Conservation (phyloP, 1,140 invertebrate genomes). For the Sinella curviseta region DNA sequence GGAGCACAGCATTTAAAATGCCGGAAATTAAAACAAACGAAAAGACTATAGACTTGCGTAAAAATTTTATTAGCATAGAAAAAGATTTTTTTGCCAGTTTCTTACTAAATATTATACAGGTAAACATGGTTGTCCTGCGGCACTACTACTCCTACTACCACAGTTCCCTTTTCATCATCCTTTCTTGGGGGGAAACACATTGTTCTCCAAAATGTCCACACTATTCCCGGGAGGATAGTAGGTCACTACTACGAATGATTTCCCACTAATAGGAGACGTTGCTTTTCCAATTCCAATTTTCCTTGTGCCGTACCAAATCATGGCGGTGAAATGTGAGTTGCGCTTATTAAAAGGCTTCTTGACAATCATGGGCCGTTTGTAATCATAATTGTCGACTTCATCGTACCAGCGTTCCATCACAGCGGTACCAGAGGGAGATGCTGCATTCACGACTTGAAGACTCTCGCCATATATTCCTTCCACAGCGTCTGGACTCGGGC, state of each 20-base stretch:
- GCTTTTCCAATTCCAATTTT: constrained; percentile 34
- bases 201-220: not conserved
- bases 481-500: constrained; percentile 18
- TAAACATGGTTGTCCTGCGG: no score
- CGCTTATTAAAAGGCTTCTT: not conserved
- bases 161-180: no score
- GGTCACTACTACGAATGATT: constrained; percentile 19
- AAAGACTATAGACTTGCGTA: no score
- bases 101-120: no score
- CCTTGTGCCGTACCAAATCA: constrained; percentile 23
- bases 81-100: no score
- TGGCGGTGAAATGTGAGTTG: constrained; percentile 28
- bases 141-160: no score
- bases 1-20: no score
- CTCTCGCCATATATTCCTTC: constrained; percentile 25
- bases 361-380: not conserved
- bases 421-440: not conserved
- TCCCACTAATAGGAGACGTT: not conserved
- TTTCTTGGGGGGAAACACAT: not conserved
- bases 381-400: constrained; percentile 32
- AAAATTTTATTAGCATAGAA: no score
- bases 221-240: constrained; percentile 26
- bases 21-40: no score
- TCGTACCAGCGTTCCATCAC: constrained; percentile 27
- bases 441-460: not conserved